phyloP scores from a whole-genome alignment of 1,140 invertebrate genomes.

The Heterodera carotae region DNA sequence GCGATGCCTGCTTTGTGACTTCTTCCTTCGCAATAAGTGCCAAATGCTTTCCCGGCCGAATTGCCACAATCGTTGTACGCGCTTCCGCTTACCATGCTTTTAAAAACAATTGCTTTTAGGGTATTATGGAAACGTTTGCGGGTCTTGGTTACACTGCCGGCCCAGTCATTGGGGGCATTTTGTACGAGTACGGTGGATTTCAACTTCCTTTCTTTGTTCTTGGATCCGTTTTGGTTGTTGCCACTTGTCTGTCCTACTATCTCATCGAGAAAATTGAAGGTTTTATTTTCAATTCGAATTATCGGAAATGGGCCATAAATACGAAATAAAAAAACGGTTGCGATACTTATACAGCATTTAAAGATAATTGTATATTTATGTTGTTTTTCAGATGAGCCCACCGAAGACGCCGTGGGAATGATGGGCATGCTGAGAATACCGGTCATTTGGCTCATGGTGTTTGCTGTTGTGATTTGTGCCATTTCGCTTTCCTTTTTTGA shows the following conservation, averaged over 20 bases:
- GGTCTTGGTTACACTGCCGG: slow-evolving; percentile 74
- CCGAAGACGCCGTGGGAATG: slow-evolving; percentile 50
- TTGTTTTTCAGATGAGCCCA: slow-evolving; percentile 68
- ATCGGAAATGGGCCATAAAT: too few relatives aligned
- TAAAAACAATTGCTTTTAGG: slow-evolving; percentile 68
- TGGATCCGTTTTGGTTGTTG: slow-evolving; percentile 76
- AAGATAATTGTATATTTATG: not conserved
- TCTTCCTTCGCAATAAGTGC: slow-evolving; percentile 88
- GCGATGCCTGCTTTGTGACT: slow-evolving; percentile 86
- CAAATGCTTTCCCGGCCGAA: slow-evolving; percentile 85
- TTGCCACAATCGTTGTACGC: slow-evolving; percentile 78
- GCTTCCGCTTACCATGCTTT: not conserved
- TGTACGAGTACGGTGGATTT: slow-evolving; percentile 75
- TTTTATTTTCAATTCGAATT: slow-evolving; percentile 2
- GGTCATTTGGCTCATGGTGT: slow-evolving; percentile 59
- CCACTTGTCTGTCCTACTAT: slow-evolving; percentile 76
- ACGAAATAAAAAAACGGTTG: too few relatives aligned
- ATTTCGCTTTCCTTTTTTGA: slow-evolving; percentile 64
- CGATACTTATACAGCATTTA: not conserved
- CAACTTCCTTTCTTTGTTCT: slow-evolving; percentile 81
- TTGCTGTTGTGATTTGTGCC: slow-evolving; percentile 63
- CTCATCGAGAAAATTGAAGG: slow-evolving; percentile 71
- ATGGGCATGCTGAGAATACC: slow-evolving; percentile 55
- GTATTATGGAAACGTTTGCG: slow-evolving; percentile 83
- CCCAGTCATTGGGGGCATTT: slow-evolving; percentile 60